Percentiles rank a stretch among this genome's conserved stretches.
Evolutionary conservation across 2,888 invertebrate species (phyloP).

Genomic region (Osmoderma eremita): DNA sequence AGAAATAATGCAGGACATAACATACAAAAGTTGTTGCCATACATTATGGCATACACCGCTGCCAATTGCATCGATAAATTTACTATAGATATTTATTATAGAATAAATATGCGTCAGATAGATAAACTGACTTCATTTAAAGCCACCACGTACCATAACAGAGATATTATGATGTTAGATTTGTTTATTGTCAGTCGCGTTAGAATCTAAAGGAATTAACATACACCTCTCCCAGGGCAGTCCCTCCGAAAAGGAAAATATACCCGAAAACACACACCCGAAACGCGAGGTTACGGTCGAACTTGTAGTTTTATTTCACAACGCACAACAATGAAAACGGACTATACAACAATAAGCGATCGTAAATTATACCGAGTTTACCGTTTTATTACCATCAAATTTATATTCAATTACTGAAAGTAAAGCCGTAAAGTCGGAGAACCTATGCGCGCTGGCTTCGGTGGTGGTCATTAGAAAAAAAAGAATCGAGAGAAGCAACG

Average conservation of each 20-base stretch:
- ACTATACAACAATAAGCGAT: conserved; percentile 40
- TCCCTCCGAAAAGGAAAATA: not conserved
- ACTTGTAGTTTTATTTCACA: conserved; percentile 30
- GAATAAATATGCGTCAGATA: conserved; percentile 19
- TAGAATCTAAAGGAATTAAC: conserved; percentile 31
- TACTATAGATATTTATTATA: conserved; percentile 34
- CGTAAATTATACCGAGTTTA: conserved; percentile 48
- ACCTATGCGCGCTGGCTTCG: conserved; percentile 32
- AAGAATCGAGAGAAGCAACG: conserved; percentile 3
- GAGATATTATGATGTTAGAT: conserved; percentile 35
- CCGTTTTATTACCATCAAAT: conserved; percentile 49
- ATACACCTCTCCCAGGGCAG: conserved; percentile 15
- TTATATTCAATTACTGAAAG: conserved; percentile 52
- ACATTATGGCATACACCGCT: conserved; percentile 13
- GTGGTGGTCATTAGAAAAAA: conserved; percentile 39
- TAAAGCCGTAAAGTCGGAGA: conserved; percentile 47
- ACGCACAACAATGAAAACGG: conserved; percentile 36
- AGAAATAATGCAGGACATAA: too few species aligned
- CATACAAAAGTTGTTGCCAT: too few species aligned
- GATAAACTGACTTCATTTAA: conserved; percentile 15
- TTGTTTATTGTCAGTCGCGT: conserved; percentile 22
- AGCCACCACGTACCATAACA: conserved; percentile 16
- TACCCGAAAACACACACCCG: conserved; percentile 5
- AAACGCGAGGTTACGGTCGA: conserved; percentile 17
- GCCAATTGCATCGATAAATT: conserved; percentile 19